Evolutionary conservation across 2,797 vertebrate species (phyloP).

Genomic region (Pteropus rufus): DNA sequence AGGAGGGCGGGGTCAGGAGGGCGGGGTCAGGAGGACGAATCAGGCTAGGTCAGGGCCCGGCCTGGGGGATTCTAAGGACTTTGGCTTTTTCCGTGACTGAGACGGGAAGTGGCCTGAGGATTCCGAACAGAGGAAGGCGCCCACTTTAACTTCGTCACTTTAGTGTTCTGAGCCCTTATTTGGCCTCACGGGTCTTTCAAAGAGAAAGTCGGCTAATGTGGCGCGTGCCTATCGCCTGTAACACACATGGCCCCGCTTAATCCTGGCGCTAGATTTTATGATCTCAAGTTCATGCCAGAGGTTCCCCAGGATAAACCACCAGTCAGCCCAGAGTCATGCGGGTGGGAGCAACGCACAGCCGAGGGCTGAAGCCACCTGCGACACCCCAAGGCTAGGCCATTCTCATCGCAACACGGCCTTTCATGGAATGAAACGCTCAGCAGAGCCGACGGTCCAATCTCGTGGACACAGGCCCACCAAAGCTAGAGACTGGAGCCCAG

Average conservation of each 20-base stretch:
- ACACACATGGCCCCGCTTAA: not conserved
- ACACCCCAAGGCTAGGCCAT: not conserved
- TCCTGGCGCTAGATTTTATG: not conserved
- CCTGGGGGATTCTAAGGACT: not conserved
- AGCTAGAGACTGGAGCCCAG: not conserved
- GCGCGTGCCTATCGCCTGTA: not conserved
- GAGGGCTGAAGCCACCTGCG: not conserved
- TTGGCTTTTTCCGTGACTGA: not conserved
- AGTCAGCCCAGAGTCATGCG: not conserved
- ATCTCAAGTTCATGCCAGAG: not conserved
- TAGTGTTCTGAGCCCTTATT: not conserved
- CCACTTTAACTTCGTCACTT: not conserved
- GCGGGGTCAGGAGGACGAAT: too few relatives aligned
- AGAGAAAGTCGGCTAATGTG: not conserved
- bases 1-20: too few relatives aligned
- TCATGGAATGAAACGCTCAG: not conserved
- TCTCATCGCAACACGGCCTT: not conserved
- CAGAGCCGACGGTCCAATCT: not conserved
- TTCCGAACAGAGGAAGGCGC: not conserved
- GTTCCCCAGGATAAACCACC: not conserved
- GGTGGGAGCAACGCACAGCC: not conserved
- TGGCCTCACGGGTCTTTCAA: not conserved
- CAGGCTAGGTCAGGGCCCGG: fast-evolving
- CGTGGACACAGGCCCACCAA: not conserved
- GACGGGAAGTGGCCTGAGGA: fast-evolving